Base-by-base conservation (phyloP, 2,888 invertebrate genomes). In the Drosophila mercatorum region DNA sequence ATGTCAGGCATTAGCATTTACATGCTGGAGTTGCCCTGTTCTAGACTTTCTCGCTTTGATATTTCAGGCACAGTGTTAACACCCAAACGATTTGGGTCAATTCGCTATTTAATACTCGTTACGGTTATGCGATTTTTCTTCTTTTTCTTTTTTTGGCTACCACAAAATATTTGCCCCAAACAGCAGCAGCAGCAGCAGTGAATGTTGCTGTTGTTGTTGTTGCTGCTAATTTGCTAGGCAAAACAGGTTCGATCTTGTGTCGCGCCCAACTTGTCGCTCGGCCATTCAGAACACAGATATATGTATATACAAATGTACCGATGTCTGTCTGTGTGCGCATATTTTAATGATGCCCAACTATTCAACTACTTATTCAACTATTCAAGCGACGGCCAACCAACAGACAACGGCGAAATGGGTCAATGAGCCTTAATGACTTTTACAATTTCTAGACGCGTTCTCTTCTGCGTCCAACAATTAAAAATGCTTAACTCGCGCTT, bases 341-440 rank as follows among this genome's bases (percentile, higher is more conserved):
- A 67, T 80, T 71, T 71, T 71, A 80, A 77, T 76, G 77, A 80
- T 80, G 67, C 51, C 46, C 77, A 77, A 68, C 77, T 67, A 76
- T 76, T 56, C 75, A 67, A 76, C 46, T 76, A 75, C 64, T 47
- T 60, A 56, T 75, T 58, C 58, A 80, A 76, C 64, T 65, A 61
- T 70, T 22, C 36, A 53, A 44, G 17, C n/a, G 28, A 38, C 55
- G 17, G 41, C 51, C 22, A 22, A 22, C 22, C 22, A 22, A 17
- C 75, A 56, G 61, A 41, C 47, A 34, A 38, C 44, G 43, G 34
- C 44, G 17, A 78, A 78, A 67, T 89, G 85, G 84, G 84, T 84
- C 84, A 84, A 84, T 89, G 89, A 89, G 89, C 89, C 69, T 72
- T 74, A 72, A 88, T 80, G 88, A 80, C 85, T 84, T 81, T 78